Evolutionary conservation across 2,113 vertebrate species (phyloP).

Genomic region (Sula dactylatra): DNA sequence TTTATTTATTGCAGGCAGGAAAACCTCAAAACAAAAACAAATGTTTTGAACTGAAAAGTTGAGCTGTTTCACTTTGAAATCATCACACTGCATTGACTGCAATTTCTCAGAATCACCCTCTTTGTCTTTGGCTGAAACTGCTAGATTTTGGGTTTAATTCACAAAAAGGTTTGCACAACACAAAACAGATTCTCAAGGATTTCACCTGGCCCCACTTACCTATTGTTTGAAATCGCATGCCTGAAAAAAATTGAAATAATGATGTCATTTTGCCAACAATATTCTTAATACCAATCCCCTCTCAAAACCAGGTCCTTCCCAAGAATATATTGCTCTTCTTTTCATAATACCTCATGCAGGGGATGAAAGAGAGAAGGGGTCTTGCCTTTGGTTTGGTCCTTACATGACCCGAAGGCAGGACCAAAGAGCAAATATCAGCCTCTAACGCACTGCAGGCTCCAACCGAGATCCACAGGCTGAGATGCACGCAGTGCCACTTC

Average conservation of each 20-base stretch:
- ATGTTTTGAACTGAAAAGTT: slow-evolving; percentile 46
- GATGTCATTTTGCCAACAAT: not conserved
- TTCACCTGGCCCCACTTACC: not conserved
- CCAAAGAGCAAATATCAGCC: not conserved
- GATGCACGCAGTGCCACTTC: not conserved
- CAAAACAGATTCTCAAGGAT: not conserved
- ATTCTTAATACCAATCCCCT: not conserved
- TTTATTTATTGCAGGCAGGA: slow-evolving; percentile 57
- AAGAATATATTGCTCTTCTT: not conserved
- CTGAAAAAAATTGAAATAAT: not conserved
- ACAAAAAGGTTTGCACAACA: not conserved
- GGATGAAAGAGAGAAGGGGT: not conserved
- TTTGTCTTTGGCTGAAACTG: not conserved
- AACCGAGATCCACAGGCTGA: accelerated
- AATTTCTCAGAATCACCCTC: slow-evolving; percentile 27
- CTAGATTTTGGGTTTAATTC: not conserved
- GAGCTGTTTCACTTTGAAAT: slow-evolving; percentile 42
- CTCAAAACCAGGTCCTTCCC: not conserved
- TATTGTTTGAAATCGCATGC: not conserved
- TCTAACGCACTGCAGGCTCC: not conserved
- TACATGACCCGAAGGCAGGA: not conserved
- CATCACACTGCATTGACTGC: not conserved
- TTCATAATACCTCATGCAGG: not conserved
- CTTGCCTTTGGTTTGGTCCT: not conserved
- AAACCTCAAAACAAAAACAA: slow-evolving; percentile 70